phyloP scores from a whole-genome alignment of 92 coral and sea anemone genomes.

The Porites cylindrica region DNA sequence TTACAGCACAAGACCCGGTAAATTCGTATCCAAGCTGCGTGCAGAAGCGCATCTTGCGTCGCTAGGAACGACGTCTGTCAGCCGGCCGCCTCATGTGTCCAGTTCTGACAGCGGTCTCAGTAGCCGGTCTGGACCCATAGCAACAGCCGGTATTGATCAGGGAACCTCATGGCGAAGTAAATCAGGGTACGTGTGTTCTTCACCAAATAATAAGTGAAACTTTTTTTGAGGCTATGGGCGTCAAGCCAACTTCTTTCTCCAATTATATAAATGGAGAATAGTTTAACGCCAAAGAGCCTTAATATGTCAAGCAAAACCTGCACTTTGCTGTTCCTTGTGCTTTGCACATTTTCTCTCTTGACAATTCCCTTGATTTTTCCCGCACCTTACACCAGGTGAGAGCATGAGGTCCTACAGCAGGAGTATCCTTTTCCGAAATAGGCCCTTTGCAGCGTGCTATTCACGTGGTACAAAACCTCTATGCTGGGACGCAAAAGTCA shows the following conservation, averaged over 20 bases:
- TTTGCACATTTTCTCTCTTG: no score
- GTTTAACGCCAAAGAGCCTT: no score
- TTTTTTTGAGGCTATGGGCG: background rate
- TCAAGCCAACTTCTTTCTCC: background rate
- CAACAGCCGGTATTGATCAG: background rate
- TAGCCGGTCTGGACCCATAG: constrained; percentile 2
- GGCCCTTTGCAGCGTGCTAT: no score
- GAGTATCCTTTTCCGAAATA: no score
- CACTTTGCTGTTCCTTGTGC: no score
- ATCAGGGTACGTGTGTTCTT: constrained; percentile 19
- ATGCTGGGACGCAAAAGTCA: no score
- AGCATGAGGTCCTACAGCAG: no score
- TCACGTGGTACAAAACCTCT: no score
- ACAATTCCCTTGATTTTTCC: no score
- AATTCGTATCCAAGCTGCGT: constrained; percentile 78
- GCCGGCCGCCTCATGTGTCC: constrained; percentile 33
- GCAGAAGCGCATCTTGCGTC: constrained; percentile 89
- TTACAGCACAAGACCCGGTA: constrained; percentile 55
- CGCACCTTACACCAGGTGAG: no score
- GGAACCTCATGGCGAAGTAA: background rate
- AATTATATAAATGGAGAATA: no score
- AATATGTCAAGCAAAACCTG: no score
- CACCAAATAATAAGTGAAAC: background rate
- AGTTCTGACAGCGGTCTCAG: constrained; percentile 38
- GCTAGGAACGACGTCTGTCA: constrained; percentile 51